A percentile compares a stretch with the other conserved stretches of the same genome.
Conservation (phyloP, 37 sponge, comb jelly and placozoan species). For the Geodia barretti region DNA sequence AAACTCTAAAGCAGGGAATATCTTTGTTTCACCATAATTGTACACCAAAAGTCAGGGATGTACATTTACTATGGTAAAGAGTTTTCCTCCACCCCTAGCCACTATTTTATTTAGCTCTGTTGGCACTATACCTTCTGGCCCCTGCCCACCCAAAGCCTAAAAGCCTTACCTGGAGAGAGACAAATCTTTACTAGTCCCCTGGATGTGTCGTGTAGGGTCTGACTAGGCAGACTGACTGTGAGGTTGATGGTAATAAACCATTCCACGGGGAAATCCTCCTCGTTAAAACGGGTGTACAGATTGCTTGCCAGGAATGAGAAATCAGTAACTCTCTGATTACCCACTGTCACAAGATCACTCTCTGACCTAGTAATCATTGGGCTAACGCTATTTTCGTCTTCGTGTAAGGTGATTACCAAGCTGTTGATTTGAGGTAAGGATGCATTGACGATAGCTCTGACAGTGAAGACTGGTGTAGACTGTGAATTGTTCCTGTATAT, state of each 20-base stretch:
- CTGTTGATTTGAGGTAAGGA: too few relatives aligned
- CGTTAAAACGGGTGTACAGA: neutral
- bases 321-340: neutral
- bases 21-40: slow-evolving; percentile 47
- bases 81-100: too few relatives aligned
- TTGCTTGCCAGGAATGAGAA: neutral
- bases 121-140: too few relatives aligned
- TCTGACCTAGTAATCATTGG: too few relatives aligned
- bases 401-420: too few relatives aligned
- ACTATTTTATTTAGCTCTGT: too few relatives aligned
- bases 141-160: slow-evolving; percentile 54
- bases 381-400: neutral
- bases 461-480: neutral
- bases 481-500: neutral
- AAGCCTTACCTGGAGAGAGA: slow-evolving; percentile 34
- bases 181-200: neutral
- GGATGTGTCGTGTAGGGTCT: neutral
- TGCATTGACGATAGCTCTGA: neutral
- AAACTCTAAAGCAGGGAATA: neutral
- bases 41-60: slow-evolving; percentile 14
- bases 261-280: neutral
- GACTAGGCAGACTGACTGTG: too few relatives aligned
- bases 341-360: neutral
- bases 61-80: too few relatives aligned
- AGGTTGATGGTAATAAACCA: too few relatives aligned